These are phyloP conservation scores for Cottoperca gobio DNA, from an alignment of 2,797 vertebrate genomes.

Conservation along the genomic window DNA sequence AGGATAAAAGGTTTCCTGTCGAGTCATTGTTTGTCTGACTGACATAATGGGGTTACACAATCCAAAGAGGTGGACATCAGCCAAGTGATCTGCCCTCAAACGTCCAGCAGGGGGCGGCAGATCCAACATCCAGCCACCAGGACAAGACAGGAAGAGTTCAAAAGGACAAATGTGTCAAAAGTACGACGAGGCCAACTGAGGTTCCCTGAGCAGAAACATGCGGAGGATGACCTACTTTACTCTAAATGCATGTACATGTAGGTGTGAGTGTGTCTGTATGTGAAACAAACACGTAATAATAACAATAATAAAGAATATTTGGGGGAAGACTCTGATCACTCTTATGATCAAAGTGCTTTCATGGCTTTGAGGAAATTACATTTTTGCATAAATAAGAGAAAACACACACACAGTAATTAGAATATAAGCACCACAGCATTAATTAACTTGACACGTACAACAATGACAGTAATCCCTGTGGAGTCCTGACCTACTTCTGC, in stretches of 20 bases:
- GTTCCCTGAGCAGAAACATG: slow-evolving; percentile 2
- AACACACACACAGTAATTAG: background rate
- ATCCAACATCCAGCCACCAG: background rate
- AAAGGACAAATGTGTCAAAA: slow-evolving; percentile 29
- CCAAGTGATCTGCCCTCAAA: background rate
- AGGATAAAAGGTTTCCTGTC: slow-evolving; percentile 30
- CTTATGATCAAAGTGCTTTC: background rate
- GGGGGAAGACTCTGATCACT: background rate
- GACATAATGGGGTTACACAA: slow-evolving; percentile 51
- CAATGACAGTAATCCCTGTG: background rate
- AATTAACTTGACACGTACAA: background rate
- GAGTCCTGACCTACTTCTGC: background rate
- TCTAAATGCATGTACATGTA: background rate
- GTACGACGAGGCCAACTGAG: background rate
- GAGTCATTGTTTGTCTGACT: slow-evolving; percentile 60
- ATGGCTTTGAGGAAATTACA: background rate
- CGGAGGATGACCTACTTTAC: background rate
- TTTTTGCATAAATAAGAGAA: background rate
- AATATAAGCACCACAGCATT: background rate
- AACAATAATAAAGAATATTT: background rate
- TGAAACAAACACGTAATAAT: background rate
- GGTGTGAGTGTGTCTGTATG: background rate
- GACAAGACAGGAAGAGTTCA: slow-evolving; percentile 27
- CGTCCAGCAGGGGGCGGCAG: slow-evolving; percentile 74
- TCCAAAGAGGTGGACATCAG: slow-evolving; percentile 11